These are phyloP conservation scores for Synchiropus splendidus DNA, from an alignment of 2,113 vertebrate genomes.

Conservation along the genomic window DNA sequence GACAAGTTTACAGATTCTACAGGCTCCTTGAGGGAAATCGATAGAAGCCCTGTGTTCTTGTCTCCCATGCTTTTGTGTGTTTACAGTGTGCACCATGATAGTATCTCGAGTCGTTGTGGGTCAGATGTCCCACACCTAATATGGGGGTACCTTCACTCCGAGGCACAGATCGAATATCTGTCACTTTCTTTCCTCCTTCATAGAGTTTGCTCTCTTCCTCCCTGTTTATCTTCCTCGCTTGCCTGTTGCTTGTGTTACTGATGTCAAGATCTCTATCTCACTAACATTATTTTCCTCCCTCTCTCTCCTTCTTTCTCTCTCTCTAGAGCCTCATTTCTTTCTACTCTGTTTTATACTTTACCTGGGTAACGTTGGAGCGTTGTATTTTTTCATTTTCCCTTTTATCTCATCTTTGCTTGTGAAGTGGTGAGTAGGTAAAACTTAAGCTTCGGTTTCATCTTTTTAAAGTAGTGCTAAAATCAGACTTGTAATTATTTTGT, in stretches of 20 bases:
- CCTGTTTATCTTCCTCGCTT: slow-evolving; percentile 15
- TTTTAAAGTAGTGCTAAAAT: too few relatives aligned
- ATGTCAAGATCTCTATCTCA: neutral
- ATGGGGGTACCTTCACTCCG: slow-evolving; percentile 52
- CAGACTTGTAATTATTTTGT: too few relatives aligned
- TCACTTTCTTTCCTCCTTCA: slow-evolving; percentile 1
- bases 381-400: too few relatives aligned
- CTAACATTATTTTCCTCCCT: neutral
- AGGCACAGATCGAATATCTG: slow-evolving; percentile 14
- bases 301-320: neutral
- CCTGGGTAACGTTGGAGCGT: too few relatives aligned
- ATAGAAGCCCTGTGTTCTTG: slow-evolving; percentile 26
- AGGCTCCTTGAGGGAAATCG: slow-evolving; percentile 26
- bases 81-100: slow-evolving; percentile 46
- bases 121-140: slow-evolving; percentile 59
- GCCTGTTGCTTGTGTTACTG: neutral
- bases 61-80: slow-evolving; percentile 28
- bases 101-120: slow-evolving; percentile 36
- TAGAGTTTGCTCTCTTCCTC: slow-evolving; percentile 1
- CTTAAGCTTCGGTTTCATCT: too few relatives aligned
- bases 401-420: too few relatives aligned
- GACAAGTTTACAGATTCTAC: slow-evolving; percentile 21
- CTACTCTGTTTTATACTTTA: too few relatives aligned
- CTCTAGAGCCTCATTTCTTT: neutral
- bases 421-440: too few relatives aligned